Evolutionary conservation across 2,113 vertebrate genomes (phyloP).

Genomic region (Tragelaphus imberbis): DNA sequence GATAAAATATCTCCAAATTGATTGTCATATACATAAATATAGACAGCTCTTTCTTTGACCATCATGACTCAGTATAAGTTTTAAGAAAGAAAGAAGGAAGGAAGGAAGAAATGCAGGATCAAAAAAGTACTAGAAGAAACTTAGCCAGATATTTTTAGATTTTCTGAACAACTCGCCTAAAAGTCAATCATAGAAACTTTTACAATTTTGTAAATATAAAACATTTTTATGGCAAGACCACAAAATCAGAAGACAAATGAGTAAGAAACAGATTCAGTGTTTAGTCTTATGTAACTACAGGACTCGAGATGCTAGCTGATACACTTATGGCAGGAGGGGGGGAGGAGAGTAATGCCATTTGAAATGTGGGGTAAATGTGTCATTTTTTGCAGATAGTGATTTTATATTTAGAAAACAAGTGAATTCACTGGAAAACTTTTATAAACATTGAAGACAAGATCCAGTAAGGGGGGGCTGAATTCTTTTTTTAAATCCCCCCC

Average conservation of each 20-base stretch:
- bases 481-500: background rate
- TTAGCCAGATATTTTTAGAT: background rate
- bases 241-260: background rate
- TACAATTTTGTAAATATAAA: background rate
- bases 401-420: background rate
- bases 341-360: background rate
- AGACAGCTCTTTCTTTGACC: background rate
- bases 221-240: background rate
- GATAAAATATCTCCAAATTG: background rate
- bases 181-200: background rate
- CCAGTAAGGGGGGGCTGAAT: background rate
- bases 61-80: background rate
- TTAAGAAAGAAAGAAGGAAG: background rate
- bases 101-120: background rate
- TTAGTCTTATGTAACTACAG: background rate
- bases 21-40: background rate
- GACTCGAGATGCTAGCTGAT: background rate
- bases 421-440: background rate
- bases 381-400: background rate
- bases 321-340: accelerated
- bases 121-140: background rate
- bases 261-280: background rate
- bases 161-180: background rate
- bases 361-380: background rate
- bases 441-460: background rate